Evolutionary conservation across 2,113 vertebrate genomes (phyloP).

Genomic region (Stigmatopora argus): DNA sequence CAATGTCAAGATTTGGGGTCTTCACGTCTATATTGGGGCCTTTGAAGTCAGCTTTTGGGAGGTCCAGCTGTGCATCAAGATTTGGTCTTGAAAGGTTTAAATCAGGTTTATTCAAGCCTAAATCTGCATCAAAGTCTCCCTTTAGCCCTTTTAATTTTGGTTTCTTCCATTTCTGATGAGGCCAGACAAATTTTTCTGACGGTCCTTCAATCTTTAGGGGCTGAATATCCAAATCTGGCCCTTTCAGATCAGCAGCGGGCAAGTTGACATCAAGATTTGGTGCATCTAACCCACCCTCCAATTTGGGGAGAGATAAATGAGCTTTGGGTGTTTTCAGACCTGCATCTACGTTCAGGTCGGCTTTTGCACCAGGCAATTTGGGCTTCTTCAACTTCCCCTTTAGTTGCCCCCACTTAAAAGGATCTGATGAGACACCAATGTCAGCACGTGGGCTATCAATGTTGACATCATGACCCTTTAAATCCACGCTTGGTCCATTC

Average conservation of each 20-base stretch:
- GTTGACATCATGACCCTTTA: constrained; percentile 47
- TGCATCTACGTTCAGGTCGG: constrained; percentile 33
- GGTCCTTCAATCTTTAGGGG: constrained; percentile 21
- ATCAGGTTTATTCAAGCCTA: constrained; percentile 32
- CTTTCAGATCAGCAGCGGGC: constrained; percentile 29
- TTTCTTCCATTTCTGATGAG: constrained; percentile 50
- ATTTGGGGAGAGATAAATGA: constrained; percentile 36
- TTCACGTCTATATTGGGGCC: constrained; percentile 37
- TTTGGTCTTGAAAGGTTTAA: constrained; percentile 41
- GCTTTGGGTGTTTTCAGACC: constrained; percentile 34
- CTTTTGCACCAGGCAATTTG: constrained; percentile 39
- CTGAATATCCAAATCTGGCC: constrained; percentile 31
- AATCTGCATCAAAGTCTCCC: constrained; percentile 31
- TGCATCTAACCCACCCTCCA: constrained; percentile 38
- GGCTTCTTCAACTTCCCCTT: constrained; percentile 52
- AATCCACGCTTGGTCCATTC: constrained; percentile 41
- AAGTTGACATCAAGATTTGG: constrained; percentile 43
- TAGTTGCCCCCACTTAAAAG: constrained; percentile 52
- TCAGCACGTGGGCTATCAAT: constrained; percentile 46
- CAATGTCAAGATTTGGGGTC: constrained; percentile 36
- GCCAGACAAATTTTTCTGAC: constrained; percentile 51
- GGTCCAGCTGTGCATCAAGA: constrained; percentile 41
- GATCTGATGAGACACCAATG: constrained; percentile 26
- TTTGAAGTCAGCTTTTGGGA: constrained; percentile 42
- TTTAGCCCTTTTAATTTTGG: constrained; percentile 42